Conservation (phyloP, 2,888 invertebrate genomes). For the Cinara cedri region DNA sequence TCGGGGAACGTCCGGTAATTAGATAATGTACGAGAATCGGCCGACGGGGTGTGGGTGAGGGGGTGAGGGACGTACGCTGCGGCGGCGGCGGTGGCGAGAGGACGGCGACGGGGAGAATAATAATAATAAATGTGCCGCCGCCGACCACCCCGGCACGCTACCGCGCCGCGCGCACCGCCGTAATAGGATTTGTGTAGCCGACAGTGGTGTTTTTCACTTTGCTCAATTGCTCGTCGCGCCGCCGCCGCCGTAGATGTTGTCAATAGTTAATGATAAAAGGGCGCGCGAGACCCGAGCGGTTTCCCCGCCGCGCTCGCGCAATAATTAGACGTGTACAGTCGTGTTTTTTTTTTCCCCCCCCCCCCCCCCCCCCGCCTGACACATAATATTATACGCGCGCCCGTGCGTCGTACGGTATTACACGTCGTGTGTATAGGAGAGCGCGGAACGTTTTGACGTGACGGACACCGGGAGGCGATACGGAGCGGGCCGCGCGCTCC, state of each 20-base stretch:
- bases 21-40: constrained; percentile 24
- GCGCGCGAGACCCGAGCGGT: constrained; percentile 30
- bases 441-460: too few relatives aligned
- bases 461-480: too few relatives aligned
- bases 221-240: constrained; percentile 50
- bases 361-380: background rate
- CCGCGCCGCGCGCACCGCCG: background rate
- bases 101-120: constrained; percentile 40
- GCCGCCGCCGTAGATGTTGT: constrained; percentile 38
- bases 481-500: too few relatives aligned
- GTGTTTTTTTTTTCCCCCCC: constrained; percentile 8
- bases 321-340: constrained; percentile 46
- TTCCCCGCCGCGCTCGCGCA: constrained; percentile 23
- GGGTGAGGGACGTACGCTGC: too few relatives aligned
- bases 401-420: too few relatives aligned
- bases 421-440: too few relatives aligned
- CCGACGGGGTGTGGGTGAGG: constrained; percentile 12
- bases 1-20: constrained; percentile 19
- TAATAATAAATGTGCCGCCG: constrained; percentile 31
- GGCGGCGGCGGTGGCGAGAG: too few relatives aligned
- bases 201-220: constrained; percentile 53
- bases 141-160: constrained; percentile 14
- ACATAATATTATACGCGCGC: too few relatives aligned
- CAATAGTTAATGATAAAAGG: constrained; percentile 56
- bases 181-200: constrained; percentile 52